phyloP scores from a whole-genome alignment of 1,140 invertebrate species.

The Drosophila teissieri region DNA sequence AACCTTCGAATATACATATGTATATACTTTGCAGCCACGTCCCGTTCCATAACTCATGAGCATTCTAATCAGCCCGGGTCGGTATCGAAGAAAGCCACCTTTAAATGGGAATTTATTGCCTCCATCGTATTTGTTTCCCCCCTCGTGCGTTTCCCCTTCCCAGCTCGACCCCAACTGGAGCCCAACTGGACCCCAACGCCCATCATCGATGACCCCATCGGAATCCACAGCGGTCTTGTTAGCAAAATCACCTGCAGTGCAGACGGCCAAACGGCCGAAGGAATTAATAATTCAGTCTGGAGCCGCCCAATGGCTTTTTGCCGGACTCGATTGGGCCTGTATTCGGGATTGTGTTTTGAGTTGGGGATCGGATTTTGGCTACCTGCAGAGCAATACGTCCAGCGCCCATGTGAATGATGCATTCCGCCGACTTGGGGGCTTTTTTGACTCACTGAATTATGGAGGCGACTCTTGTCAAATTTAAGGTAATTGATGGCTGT shows the following conservation, averaged over 20 bases:
- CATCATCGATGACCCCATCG: constrained; percentile 56
- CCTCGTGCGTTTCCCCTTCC: constrained; percentile 3
- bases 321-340: constrained; percentile 1
- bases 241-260: constrained; percentile 77
- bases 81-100: constrained; percentile 23
- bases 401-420: constrained; percentile 66
- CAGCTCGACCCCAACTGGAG: background rate
- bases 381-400: constrained; percentile 60
- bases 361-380: constrained; percentile 23
- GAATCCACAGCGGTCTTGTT: constrained; percentile 56
- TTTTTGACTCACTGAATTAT: constrained; percentile 61
- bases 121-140: constrained; percentile 37
- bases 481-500: constrained; percentile 64
- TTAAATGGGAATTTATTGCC: constrained; percentile 62
- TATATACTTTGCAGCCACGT: constrained; percentile 6
- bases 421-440: constrained; percentile 50
- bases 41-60: constrained; percentile 22
- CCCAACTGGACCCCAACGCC: constrained; percentile 2
- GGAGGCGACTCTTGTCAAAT: constrained; percentile 49
- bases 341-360: background rate
- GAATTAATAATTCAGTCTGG: constrained; percentile 65
- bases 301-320: constrained; percentile 34
- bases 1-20: background rate
- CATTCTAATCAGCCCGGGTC: constrained; percentile 39
- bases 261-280: constrained; percentile 35